phyloP scores from a whole-genome alignment of 2,888 invertebrate genomes.

The Philhelius pedissequus region DNA sequence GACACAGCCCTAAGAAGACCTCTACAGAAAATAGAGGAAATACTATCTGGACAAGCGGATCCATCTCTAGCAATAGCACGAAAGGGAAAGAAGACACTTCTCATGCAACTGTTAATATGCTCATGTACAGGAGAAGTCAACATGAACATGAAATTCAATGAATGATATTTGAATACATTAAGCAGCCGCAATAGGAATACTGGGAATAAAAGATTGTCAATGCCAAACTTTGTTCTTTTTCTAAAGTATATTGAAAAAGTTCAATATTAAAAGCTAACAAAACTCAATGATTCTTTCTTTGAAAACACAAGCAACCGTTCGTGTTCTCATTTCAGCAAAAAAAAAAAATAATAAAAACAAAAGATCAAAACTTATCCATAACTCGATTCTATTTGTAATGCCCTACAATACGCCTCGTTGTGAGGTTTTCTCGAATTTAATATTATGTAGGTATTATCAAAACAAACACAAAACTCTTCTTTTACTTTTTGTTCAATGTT shows the following conservation, averaged over 20 bases:
- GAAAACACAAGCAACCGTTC: neutral
- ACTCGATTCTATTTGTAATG: slow-evolving; percentile 2
- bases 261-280: neutral
- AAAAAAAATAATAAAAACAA: neutral
- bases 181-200: too few species aligned
- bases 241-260: neutral
- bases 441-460: neutral
- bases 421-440: neutral
- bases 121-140: too few species aligned
- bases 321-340: neutral
- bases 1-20: too few species aligned
- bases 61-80: too few species aligned
- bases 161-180: too few species aligned
- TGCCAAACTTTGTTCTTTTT: neutral
- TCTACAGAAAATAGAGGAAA: too few species aligned
- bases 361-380: neutral
- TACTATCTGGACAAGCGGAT: too few species aligned
- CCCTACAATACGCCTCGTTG: neutral
- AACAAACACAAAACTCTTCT: neutral
- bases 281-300: neutral
- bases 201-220: too few species aligned
- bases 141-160: too few species aligned
- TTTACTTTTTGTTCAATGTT: neutral
- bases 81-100: too few species aligned
- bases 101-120: too few species aligned